Evolutionary conservation across 2,113 vertebrate genomes (phyloP), one percentile per base, ranked within the genome.

Genomic region (Girardinichthys multiradiatus): DNA sequence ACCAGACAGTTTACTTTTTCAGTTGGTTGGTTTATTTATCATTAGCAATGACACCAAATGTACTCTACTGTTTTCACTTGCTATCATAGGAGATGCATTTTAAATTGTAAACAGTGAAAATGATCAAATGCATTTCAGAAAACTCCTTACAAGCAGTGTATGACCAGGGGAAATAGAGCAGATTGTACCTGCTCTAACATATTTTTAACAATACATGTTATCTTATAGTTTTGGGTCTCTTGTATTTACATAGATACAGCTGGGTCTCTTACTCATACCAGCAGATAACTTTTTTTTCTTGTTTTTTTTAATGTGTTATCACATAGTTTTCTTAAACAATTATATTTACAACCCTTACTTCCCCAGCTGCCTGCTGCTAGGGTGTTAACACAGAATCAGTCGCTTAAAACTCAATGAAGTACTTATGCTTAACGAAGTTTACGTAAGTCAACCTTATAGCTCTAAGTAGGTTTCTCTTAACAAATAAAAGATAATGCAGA

Each of bases 11-110:
- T 87, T 35, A 77, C 74, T 85, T 92, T 84, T 87, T 90, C 90
- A 91, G 91, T 94, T 92, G 92, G 90, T 95, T 92, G 92, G 93
- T 97, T 97, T 96, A 97, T 98, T 99, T 94, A 93, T 92, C 93
- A 93, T 95, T 91, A 94, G 92, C 94, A 94, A 91, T 91, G 94
- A 95, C 94, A 94, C 91, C 92, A 95, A 93, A 90, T 94, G 85
- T 90, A 92, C 74, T 92, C 92, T 92, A 93, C 85, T 85, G 86
- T 91, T 81, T 84, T 91, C 84, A 88, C 91, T 92, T 93, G 93
- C 92, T 94, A 94, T 93, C 81, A 82, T 85, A 91, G 93, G 94
- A 96, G 95, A 95, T 95, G 94, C 92, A 92, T 92, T 90, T 91
- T 85, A 82, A 94, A 86, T 92, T 95, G 95, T 95, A 96, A 96